Conservation (phyloP, 2,797 vertebrate genomes). For the Tenualosa thibaudeaui region DNA sequence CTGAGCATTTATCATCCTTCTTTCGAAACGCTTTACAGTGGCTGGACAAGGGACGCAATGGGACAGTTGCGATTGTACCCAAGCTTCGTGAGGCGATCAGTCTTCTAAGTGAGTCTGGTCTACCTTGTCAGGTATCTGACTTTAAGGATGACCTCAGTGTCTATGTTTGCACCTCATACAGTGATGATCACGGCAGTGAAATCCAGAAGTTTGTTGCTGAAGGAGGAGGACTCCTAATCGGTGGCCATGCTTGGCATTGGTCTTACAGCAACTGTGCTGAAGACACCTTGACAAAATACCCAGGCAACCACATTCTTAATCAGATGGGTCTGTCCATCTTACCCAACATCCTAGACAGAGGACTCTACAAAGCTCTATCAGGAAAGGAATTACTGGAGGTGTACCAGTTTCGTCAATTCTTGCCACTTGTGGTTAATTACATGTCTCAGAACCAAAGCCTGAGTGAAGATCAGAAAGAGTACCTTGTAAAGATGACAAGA, state of each 20-base stretch:
- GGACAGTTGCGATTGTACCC: conserved; percentile 65
- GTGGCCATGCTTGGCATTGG: conserved; percentile 83
- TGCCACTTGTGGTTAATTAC: conserved; percentile 66
- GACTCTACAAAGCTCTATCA: conserved; percentile 55
- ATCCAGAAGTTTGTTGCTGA: conserved; percentile 82
- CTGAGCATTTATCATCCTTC: conserved; percentile 67
- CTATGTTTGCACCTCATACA: conserved; percentile 73
- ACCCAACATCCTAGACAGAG: accelerated
- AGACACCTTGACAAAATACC: conserved; percentile 63
- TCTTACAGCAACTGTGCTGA: conserved; percentile 54
- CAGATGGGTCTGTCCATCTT: conserved; percentile 76
- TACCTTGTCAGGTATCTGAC: conserved; percentile 56
- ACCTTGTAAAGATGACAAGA: conserved; percentile 59
- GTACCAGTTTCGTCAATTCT: conserved; percentile 73
- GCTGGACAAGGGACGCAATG: conserved; percentile 74
- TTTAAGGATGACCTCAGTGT: conserved; percentile 70
- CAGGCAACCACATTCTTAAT: conserved; percentile 79
- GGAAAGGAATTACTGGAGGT: conserved; percentile 41
- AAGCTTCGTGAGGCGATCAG: not conserved
- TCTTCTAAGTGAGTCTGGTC: conserved; percentile 53
- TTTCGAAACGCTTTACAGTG: conserved; percentile 76
- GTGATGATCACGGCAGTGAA: conserved; percentile 53
- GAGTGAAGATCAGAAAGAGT: conserved; percentile 48
- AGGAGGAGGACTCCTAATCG: conserved; percentile 81
- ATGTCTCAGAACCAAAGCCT: conserved; percentile 54